A percentile compares a stretch with the other conserved stretches of the same genome.
These are phyloP conservation scores for Nomada goodeniana DNA, from an alignment of 2,888 invertebrate genomes.

Conservation along the genomic window DNA sequence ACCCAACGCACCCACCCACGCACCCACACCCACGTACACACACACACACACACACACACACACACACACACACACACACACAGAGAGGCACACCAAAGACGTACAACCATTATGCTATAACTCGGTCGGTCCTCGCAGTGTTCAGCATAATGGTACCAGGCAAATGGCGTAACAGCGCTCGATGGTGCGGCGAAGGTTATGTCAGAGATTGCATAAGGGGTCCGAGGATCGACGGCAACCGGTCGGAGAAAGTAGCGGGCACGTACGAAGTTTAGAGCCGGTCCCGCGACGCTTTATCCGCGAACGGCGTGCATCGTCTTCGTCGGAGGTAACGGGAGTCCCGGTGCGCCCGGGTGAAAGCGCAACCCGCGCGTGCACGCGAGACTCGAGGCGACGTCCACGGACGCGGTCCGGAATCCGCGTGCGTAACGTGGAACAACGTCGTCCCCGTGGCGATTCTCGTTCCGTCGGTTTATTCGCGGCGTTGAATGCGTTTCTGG, in stretches of 20 bases:
- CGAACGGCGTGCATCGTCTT: constrained; percentile 25
- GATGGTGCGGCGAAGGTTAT: constrained; percentile 83
- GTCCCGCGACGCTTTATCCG: constrained; percentile 43
- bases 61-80: too few species aligned
- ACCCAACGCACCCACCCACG: neutral
- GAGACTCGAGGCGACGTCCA: constrained; percentile 55
- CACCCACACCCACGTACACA: too few species aligned
- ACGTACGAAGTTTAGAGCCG: constrained; percentile 45
- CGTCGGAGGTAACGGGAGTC: neutral
- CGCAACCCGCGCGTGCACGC: constrained; percentile 3
- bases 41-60: too few species aligned
- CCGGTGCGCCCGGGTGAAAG: constrained; percentile 55
- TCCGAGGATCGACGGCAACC: constrained; percentile 65
- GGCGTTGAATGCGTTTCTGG: too few species aligned
- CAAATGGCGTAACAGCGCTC: constrained; percentile 69
- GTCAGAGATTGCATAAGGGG: constrained; percentile 83
- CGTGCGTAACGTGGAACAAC: neutral
- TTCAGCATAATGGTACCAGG: constrained; percentile 59
- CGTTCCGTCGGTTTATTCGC: too few species aligned
- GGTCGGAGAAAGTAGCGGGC: constrained; percentile 68
- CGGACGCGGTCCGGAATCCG: constrained; percentile 62
- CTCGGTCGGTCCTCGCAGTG: constrained; percentile 22
- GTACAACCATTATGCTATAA: constrained; percentile 15
- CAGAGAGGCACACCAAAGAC: neutral
- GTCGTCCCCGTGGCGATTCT: too few species aligned